Evolutionary conservation across 2,797 vertebrate species (phyloP).

Genomic region (Pangasius sanitwongsei): DNA sequence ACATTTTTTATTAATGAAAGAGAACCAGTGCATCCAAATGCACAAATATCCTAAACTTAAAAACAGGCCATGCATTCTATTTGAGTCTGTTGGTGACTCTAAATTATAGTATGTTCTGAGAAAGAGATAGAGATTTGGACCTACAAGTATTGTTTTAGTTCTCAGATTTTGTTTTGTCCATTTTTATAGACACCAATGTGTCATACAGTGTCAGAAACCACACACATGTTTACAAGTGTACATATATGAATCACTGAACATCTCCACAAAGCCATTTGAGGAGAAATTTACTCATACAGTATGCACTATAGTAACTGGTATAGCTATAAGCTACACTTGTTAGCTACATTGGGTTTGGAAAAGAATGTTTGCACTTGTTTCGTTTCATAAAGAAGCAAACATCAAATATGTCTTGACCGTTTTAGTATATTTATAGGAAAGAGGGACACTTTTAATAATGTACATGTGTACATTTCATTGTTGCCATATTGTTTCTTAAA

Average conservation of each 20-base stretch:
- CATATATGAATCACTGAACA: neutral
- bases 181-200: neutral
- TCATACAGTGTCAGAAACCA: neutral
- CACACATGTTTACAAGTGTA: neutral
- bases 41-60: neutral
- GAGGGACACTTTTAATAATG: neutral
- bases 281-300: neutral
- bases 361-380: neutral
- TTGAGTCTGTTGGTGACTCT: no score
- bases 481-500: neutral
- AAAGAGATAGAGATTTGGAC: neutral
- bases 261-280: neutral
- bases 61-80: no score
- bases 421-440: neutral
- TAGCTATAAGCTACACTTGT: neutral
- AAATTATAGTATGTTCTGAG: no score
- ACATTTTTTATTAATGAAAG: neutral
- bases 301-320: neutral
- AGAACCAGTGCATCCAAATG: neutral
- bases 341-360: neutral
- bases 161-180: neutral
- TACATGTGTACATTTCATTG: neutral
- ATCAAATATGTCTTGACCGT: neutral
- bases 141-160: neutral
- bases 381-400: neutral